A percentile compares a stretch with the other conserved stretches of the same genome.
Conservation (phyloP, 2,797 vertebrate species). For the Tokudaia tokunoshimensis region DNA sequence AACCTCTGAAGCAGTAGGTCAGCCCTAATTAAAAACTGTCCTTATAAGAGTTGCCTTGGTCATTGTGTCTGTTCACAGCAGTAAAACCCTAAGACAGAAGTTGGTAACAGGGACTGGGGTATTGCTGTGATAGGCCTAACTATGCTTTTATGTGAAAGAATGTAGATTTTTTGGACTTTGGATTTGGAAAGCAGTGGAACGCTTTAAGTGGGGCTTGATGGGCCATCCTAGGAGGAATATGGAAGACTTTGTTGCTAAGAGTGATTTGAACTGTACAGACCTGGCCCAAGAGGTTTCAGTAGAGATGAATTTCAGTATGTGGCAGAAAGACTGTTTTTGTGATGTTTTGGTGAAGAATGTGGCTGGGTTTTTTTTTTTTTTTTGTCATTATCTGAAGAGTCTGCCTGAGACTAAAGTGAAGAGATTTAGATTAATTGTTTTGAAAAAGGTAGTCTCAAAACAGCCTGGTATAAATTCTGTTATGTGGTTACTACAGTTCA, state of each 20-base stretch:
- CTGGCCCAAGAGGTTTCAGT: neutral
- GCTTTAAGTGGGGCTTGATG: neutral
- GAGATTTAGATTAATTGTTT: neutral
- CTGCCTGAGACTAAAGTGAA: neutral
- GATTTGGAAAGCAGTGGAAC: neutral
- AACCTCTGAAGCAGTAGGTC: neutral
- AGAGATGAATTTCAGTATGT: neutral
- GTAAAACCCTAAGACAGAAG: too few relatives aligned
- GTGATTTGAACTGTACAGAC: neutral
- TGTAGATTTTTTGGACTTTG: neutral
- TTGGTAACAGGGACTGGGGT: neutral
- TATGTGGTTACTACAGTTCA: neutral
- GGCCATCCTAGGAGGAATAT: neutral
- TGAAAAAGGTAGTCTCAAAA: neutral
- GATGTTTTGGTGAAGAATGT: neutral
- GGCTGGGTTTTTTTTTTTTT: neutral
- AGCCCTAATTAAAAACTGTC: neutral
- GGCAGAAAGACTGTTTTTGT: neutral
- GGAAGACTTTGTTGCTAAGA: neutral
- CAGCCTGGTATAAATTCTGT: neutral
- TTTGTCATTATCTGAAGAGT: neutral
- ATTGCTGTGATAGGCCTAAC: neutral
- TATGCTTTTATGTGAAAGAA: neutral
- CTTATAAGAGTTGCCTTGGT: neutral
- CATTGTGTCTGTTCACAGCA: neutral